Base-by-base conservation (phyloP, 2,888 invertebrate genomes). In the Ectropis crepuscularia region DNA sequence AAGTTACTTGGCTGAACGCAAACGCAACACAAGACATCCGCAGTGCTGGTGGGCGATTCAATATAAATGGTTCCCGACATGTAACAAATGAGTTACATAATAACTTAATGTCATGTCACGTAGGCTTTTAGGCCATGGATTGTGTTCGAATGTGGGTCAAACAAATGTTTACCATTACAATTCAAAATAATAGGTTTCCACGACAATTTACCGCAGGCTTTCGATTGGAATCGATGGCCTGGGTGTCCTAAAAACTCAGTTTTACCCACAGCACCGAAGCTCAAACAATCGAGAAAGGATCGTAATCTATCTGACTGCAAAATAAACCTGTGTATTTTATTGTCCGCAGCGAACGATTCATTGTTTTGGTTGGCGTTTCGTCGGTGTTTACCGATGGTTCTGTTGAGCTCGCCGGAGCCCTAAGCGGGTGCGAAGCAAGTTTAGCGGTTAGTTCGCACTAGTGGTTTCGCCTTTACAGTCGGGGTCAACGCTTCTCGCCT, bases 401-500 rank as follows among this genome's bases (percentile, higher is more conserved):
- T 46, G 54, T 65, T 59, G n/a, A 55, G 60, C 36, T 62, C 41
- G 41, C 11, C 53, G 42, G 41, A 57, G 66, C 67, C 63, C 63
- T 61, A 46, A 57, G 59, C 63, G 38, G 51, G 51, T 36, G 48
- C 53, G 45, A 47, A 51, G 55, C 60, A 65, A 65, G 69, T 63
- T 70, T 70, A 73, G 76, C 73, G 71, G 80, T 78, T 80, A 83
- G 83, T 88, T 88, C 75, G 87, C 86, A 82, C 78, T 77, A 80
- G 77, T 57, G 57, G 81, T 83, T 87, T 88, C 81, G 87, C 86
- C 85, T 85, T 82, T 77, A 77, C 76, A 76, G 76, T 71, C 82
- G 90, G 88, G 92, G 91, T 91, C 92, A 91, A 91, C 89, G 90
- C 79, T 86, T 89, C 88, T 85, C 85, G 81, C 74, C 83, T 83